Evolutionary conservation across 1,140 invertebrate species (phyloP).

Genomic region (Lepidostoma basale): DNA sequence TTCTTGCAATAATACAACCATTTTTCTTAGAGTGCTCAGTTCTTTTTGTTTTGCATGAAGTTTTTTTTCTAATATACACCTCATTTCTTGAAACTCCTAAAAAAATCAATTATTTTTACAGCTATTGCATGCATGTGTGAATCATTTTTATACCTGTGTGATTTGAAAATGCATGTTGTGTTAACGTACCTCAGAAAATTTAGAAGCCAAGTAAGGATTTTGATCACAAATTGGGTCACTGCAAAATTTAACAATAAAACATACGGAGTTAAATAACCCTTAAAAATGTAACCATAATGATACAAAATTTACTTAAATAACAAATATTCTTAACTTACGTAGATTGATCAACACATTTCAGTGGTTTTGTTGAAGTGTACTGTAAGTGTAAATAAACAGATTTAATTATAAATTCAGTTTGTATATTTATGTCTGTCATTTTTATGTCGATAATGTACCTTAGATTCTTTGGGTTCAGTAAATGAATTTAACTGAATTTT

Average conservation of each 20-base stretch:
- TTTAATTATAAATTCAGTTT: neutral
- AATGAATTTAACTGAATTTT: neutral
- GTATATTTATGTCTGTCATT: neutral
- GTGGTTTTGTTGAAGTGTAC: neutral
- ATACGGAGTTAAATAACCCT: neutral
- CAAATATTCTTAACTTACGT: neutral
- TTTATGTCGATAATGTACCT: no score
- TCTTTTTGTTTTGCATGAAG: constrained; percentile 20
- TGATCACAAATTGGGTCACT: neutral
- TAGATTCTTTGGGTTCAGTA: neutral
- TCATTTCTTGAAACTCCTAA: constrained; percentile 11
- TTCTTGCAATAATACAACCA: neutral
- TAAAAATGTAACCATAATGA: neutral
- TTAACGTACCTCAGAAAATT: neutral
- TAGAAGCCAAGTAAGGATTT: neutral
- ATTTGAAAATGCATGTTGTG: neutral
- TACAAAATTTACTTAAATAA: neutral
- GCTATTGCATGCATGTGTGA: neutral
- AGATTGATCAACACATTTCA: neutral
- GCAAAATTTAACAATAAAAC: neutral
- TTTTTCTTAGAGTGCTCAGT: neutral
- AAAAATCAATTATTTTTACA: neutral
- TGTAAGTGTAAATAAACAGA: neutral
- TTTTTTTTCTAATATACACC: constrained; percentile 12
- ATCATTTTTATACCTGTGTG: neutral